These are phyloP conservation scores for Zosterops hypoxanthus DNA, from an alignment of 2,113 vertebrate species.

Conservation along the genomic window DNA sequence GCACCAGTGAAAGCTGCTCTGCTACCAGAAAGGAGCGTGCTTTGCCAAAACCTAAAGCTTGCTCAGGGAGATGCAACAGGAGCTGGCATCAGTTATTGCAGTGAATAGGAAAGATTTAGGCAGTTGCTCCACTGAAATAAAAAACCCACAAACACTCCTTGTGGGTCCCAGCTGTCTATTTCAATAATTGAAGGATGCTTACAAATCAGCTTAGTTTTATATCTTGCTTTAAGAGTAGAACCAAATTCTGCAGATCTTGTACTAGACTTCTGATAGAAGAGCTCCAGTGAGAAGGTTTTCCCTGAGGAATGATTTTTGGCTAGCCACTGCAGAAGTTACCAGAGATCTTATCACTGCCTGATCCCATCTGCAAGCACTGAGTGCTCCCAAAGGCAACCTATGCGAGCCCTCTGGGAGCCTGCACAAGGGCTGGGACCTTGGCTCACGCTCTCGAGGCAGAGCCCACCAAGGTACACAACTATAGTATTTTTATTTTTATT, in stretches of 20 bases:
- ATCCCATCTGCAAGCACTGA: rapidly evolving
- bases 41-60: not conserved
- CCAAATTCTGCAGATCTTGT: not conserved
- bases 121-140: not conserved
- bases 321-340: not conserved
- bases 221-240: not conserved
- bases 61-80: not conserved
- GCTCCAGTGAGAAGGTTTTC: not conserved
- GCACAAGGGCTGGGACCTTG: not conserved
- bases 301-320: not conserved
- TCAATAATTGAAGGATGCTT: not conserved
- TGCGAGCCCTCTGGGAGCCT: rapidly evolving
- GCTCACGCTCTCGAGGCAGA: not conserved
- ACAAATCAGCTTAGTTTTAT: not conserved
- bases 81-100: not conserved
- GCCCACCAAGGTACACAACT: not conserved
- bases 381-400: rapidly evolving
- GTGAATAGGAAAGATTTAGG: not conserved
- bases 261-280: not conserved
- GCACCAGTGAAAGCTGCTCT: not conserved
- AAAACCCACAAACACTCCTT: not conserved
- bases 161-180: not conserved
- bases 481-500: not conserved
- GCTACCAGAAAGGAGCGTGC: not conserved
- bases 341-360: not conserved